Conservation (phyloP, 35 echinoderm and acorn worm species). For the Apostichopus japonicus region DNA sequence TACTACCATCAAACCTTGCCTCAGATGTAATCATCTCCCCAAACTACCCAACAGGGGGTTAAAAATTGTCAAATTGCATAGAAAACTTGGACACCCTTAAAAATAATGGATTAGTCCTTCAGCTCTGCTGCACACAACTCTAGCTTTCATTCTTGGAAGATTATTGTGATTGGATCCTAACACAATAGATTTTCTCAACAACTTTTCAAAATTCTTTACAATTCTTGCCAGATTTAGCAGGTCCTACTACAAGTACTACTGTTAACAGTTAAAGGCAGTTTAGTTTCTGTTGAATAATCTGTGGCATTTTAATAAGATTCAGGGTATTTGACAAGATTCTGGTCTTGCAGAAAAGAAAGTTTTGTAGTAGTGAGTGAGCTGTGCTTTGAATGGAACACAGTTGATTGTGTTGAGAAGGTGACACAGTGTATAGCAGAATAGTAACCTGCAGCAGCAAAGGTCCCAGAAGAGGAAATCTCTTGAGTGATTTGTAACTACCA, state of each 20-base stretch:
- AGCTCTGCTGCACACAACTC: neutral
- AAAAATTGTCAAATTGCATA: neutral
- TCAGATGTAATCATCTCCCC: neutral
- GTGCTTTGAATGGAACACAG: neutral
- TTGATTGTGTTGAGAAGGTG: neutral
- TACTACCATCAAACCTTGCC: neutral
- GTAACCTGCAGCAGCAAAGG: neutral
- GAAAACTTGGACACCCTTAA: neutral
- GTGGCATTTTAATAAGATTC: too few relatives aligned
- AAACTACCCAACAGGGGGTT: conserved; percentile 31
- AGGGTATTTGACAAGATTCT: neutral
- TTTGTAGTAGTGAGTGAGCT: neutral
- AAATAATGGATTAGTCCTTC: conserved; percentile 26
- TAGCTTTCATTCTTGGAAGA: neutral
- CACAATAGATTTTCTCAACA: neutral
- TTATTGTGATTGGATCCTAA: conserved; percentile 29
- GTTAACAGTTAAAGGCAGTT: too few relatives aligned
- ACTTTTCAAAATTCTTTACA: conserved; percentile 32
- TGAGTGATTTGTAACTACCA: neutral
- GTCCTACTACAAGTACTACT: too few relatives aligned
- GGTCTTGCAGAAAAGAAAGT: neutral
- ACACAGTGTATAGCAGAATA: neutral
- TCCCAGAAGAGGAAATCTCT: conserved; percentile 24
- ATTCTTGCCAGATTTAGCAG: neutral
- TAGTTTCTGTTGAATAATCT: too few relatives aligned